Conservation (phyloP, 2,113 vertebrate genomes). For the Alethe castanea region DNA sequence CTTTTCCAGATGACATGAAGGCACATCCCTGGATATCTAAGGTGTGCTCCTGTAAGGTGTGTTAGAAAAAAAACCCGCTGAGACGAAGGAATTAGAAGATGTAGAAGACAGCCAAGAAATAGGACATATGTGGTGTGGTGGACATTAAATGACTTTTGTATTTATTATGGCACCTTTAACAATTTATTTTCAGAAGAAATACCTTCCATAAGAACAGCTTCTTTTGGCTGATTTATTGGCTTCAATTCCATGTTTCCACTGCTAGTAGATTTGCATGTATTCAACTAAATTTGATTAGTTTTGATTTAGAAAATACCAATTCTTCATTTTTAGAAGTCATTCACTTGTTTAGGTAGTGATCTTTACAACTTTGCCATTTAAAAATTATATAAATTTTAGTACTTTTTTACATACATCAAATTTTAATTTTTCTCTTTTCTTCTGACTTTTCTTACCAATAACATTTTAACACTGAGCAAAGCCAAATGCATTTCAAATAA, state of each 20-base stretch:
- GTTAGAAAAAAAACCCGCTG: slow-evolving; percentile 33
- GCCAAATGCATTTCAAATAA: not conserved
- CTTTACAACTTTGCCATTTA: not conserved
- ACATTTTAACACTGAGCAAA: not conserved
- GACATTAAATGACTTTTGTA: not conserved
- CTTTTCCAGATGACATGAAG: slow-evolving; percentile 68
- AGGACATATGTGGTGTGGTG: not conserved
- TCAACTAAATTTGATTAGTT: not conserved
- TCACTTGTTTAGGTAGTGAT: not conserved
- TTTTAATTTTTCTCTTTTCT: not conserved
- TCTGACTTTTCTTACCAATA: not conserved
- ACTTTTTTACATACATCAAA: not conserved
- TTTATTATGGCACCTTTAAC: not conserved
- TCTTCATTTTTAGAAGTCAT: not conserved
- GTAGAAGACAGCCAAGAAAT: not conserved
- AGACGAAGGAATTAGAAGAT: not conserved
- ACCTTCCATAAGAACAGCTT: not conserved
- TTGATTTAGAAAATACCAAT: not conserved
- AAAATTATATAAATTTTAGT: not conserved
- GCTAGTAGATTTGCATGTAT: not conserved
- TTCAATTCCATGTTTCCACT: not conserved
- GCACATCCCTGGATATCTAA: slow-evolving; percentile 74
- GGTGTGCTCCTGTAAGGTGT: slow-evolving; percentile 79
- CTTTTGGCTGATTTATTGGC: not conserved
- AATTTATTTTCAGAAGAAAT: not conserved